Conservation (phyloP, 64 coral and sea anemone species). For the Pocillopora verrucosa region DNA sequence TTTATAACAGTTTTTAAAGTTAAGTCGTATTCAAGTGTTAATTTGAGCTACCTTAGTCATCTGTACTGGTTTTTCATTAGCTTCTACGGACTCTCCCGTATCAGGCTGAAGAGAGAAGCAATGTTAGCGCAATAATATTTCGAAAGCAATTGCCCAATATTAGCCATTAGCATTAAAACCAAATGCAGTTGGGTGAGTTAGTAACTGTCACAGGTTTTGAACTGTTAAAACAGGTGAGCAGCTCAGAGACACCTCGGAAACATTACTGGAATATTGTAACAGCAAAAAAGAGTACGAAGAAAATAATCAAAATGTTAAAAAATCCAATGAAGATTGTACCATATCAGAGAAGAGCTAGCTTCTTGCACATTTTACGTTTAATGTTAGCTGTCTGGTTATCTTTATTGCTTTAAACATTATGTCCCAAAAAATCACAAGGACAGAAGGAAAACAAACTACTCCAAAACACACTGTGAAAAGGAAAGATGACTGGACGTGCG, state of each 20-base stretch:
- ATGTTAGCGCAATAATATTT: slow-evolving; percentile 13
- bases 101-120: slow-evolving; percentile 16
- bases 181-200: background rate
- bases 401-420: no score
- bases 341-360: no score
- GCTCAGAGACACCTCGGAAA: background rate
- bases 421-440: no score
- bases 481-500: no score
- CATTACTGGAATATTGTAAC: no score
- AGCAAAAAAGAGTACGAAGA: background rate
- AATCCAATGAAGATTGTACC: no score
- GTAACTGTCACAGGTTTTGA: background rate
- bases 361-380: no score
- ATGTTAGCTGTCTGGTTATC: no score
- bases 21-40: background rate
- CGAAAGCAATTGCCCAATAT: background rate
- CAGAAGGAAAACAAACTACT: no score
- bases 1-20: no score
- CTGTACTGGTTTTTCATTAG: slow-evolving; percentile 23
- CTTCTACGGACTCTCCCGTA: slow-evolving; percentile 13
- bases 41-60: slow-evolving; percentile 35
- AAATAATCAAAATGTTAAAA: no score
- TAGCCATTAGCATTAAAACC: background rate
- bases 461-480: no score
- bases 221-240: background rate